Evolutionary conservation across 1,140 invertebrate species (phyloP).

Genomic region (Ostrea edulis): DNA sequence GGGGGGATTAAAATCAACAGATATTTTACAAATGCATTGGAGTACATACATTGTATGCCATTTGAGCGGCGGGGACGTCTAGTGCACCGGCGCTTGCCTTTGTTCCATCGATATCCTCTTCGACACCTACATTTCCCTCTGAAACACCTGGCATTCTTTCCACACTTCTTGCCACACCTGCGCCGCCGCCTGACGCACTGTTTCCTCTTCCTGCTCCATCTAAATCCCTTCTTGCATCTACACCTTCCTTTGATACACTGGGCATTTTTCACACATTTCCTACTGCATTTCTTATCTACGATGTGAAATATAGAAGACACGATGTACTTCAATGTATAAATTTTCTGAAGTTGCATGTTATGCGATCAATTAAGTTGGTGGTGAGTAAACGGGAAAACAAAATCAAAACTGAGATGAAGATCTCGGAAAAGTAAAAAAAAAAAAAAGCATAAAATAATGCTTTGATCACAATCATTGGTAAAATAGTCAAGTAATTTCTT

Average conservation of each 20-base stretch:
- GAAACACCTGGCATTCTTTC: not conserved
- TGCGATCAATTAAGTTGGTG: no score
- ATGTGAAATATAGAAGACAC: not conserved
- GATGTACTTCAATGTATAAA: no score
- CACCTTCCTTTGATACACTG: not conserved
- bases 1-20: no score
- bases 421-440: no score
- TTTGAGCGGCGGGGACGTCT: not conserved
- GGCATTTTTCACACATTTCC: conserved; percentile 9
- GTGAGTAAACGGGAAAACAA: no score
- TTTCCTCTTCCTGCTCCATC: not conserved
- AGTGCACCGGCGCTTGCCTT: not conserved
- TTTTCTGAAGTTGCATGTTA: no score
- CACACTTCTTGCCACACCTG: not conserved
- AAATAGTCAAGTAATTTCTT: no score
- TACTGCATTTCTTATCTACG: conserved; percentile 4
- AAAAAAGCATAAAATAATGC: no score
- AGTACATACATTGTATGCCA: not conserved
- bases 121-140: not conserved
- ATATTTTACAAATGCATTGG: no score
- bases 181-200: not conserved
- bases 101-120: not conserved
- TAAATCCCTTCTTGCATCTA: not conserved
- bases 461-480: no score
- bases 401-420: no score